phyloP scores from a whole-genome alignment of 2,797 vertebrate species.

The Bryconaethiops microstoma region DNA sequence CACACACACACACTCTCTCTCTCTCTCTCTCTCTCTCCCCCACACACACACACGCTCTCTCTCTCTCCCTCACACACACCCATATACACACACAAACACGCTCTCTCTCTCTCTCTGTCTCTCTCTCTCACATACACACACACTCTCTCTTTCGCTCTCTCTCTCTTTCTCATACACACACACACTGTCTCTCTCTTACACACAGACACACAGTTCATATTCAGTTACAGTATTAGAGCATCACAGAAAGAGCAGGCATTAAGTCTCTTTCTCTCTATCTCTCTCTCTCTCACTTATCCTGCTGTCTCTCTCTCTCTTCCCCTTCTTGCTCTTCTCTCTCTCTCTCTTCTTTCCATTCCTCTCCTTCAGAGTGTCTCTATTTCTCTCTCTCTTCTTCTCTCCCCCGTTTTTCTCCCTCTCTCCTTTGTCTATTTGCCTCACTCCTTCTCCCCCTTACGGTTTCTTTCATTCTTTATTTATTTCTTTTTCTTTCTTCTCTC shows the following conservation, averaged over 20 bases:
- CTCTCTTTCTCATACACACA: too few relatives aligned
- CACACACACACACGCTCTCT: neutral
- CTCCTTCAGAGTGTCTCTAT: conserved; percentile 17
- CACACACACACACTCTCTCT: too few relatives aligned
- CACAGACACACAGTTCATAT: too few relatives aligned
- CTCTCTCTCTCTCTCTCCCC: neutral
- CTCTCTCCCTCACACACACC: neutral
- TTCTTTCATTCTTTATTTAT: too few relatives aligned
- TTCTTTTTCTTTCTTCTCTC: neutral
- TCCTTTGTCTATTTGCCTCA: conserved; percentile 11
- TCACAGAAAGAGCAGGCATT: too few relatives aligned
- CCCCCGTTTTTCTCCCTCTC: neutral
- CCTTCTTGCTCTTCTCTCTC: conserved; percentile 1
- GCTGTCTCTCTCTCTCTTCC: neutral
- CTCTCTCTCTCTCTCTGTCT: neutral
- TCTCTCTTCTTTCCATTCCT: conserved; percentile 41
- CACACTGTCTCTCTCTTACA: neutral
- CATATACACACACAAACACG: too few relatives aligned
- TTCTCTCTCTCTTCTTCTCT: neutral
- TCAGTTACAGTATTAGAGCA: too few relatives aligned
- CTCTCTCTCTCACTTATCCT: neutral
- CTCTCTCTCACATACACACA: too few relatives aligned
- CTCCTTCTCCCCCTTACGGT: too few relatives aligned
- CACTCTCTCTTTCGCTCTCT: neutral
- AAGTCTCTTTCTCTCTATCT: neutral